Conservation (phyloP, 1,140 invertebrate genomes). For the Oreohelix idahoensis region DNA sequence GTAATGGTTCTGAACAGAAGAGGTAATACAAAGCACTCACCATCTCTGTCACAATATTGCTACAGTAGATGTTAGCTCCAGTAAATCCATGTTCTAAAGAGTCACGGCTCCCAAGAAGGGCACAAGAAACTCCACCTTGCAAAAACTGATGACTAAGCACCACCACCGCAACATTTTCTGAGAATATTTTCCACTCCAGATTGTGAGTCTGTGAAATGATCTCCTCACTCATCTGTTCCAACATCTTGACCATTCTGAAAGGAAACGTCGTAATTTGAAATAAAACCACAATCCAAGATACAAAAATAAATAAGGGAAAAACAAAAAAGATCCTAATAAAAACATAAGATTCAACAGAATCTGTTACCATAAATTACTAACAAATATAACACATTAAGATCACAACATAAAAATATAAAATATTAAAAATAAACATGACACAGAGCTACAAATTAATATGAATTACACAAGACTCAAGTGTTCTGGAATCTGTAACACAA, state of each 20-base stretch:
- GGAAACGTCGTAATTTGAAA: not conserved
- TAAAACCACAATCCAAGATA: too few relatives aligned
- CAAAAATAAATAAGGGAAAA: too few relatives aligned
- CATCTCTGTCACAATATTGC: not conserved
- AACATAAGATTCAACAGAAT: too few relatives aligned
- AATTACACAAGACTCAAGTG: too few relatives aligned
- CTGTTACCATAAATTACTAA: too few relatives aligned
- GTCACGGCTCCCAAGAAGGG: not conserved
- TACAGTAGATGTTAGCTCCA: not conserved
- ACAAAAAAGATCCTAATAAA: too few relatives aligned
- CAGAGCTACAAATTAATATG: too few relatives aligned
- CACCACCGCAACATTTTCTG: conserved; percentile 3
- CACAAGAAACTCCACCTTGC: conserved; percentile 4
- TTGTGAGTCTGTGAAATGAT: not conserved
- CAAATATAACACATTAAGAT: too few relatives aligned
- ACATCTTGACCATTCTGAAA: conserved; percentile 31
- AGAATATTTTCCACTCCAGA: conserved; percentile 1
- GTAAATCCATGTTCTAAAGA: conserved; percentile 11
- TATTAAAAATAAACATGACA: too few relatives aligned
- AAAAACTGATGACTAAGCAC: not conserved
- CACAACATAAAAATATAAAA: too few relatives aligned
- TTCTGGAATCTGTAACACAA: too few relatives aligned
- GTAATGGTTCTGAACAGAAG: too few relatives aligned
- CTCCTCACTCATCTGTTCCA: conserved; percentile 25
- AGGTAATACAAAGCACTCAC: not conserved